Percentiles rank a stretch among this genome's conserved stretches.
Evolutionary conservation across 2,113 vertebrate genomes (phyloP).

Genomic region (Cephalopholis sonnerati): DNA sequence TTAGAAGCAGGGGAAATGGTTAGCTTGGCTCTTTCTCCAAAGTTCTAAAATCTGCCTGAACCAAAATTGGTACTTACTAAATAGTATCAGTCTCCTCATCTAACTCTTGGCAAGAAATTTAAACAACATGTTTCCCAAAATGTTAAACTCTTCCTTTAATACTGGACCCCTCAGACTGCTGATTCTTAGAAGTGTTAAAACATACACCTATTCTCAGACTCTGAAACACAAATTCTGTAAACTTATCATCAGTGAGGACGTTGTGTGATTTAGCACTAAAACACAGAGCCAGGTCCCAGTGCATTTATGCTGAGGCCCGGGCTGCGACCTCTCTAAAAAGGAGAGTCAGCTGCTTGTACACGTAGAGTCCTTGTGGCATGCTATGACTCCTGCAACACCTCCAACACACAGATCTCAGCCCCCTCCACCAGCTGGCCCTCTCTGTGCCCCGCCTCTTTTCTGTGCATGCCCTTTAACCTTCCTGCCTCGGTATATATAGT

Average conservation of each 20-base stretch:
- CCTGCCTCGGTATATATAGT: constrained; percentile 85
- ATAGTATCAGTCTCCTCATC: neutral
- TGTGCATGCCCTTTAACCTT: constrained; percentile 82
- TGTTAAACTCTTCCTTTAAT: neutral
- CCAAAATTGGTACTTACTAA: neutral
- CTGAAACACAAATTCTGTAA: neutral
- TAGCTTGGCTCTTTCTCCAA: neutral
- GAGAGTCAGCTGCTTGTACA: constrained; percentile 72
- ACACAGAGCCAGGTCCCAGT: neutral
- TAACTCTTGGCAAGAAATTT: no score
- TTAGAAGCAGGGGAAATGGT: neutral
- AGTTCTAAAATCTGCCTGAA: no score
- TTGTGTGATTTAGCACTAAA: neutral
- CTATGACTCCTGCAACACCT: constrained; percentile 63
- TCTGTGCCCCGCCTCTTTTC: constrained; percentile 63
- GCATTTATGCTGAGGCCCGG: constrained; percentile 36
- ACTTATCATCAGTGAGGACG: neutral
- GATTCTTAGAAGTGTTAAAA: neutral
- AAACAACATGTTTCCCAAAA: no score
- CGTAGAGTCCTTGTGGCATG: constrained; percentile 58
- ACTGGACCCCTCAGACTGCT: neutral
- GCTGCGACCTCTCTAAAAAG: constrained; percentile 64
- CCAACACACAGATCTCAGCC: constrained; percentile 48
- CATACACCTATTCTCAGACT: neutral
- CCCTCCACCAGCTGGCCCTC: constrained; percentile 62